Evolutionary conservation across 2,888 invertebrate species (phyloP), one percentile per base, ranked within the genome.

Genomic region (Plagodis dolabraria): DNA sequence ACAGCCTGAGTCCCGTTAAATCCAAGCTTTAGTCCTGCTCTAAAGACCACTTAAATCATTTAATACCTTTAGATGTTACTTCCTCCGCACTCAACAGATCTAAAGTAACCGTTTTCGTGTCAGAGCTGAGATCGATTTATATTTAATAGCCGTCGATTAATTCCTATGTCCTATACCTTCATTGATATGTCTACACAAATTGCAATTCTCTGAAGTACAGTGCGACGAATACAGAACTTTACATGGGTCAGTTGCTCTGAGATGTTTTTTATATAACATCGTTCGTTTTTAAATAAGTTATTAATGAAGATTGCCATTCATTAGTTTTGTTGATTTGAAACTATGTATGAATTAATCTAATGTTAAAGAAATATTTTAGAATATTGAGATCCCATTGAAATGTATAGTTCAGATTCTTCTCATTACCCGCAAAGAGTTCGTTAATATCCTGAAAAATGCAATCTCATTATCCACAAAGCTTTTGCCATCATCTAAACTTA

Each of bases 101-200:
- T 47, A 40, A 38, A 54, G 51, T 60, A 44, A 54, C 51, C 35
- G 54, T n/a, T 51, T 43, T n/a, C 49, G 53, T 47, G 45, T 42
- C 42, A 33, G 44, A 33, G 33, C 43, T 33, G 40, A 45, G 53
- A 47, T 51, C 34, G 54, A 49, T 49, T 56, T 54, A 47, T 54
- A 54, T 54, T 54, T 60, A 60, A 60, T 59, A 9, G 59, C 35
- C 36, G 48, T 38, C 47, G 47, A 50, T 35, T 44, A 36, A 43
- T 38, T 46, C 45, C 35, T 5, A 45, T 11, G 22, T 45, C 33
- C 46, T 22, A 22, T 22, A 43, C 34, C 22, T 10, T 45, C 50
- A 59, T 59, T 59, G 59, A 59, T 50, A 38, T 59, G 59, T 59
- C 53, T 22, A 50, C 22, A 44, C 35, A 44, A 52, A 52, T 52